Conservation (phyloP, 2,888 invertebrate species). For the Dioctria linearis region DNA sequence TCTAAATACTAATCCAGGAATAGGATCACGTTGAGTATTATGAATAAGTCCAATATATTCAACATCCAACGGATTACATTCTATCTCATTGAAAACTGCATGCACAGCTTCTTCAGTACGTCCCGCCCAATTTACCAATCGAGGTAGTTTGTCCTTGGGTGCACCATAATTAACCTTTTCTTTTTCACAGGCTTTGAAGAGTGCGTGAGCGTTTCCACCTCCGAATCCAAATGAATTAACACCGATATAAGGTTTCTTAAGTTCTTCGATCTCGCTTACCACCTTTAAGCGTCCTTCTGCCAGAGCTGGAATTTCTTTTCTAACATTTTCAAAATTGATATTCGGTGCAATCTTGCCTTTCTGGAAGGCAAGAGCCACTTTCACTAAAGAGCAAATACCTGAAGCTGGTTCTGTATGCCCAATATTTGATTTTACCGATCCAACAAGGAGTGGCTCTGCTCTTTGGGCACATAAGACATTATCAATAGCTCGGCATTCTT, state of each 20-base stretch:
- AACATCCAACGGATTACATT: slow-evolving; percentile 75
- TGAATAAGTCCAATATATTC: slow-evolving; percentile 77
- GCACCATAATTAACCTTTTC: slow-evolving; percentile 73
- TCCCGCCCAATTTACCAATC: slow-evolving; percentile 83
- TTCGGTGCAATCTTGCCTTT: slow-evolving; percentile 88
- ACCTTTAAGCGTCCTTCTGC: slow-evolving; percentile 78
- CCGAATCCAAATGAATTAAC: slow-evolving; percentile 96
- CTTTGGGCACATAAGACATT: slow-evolving; percentile 83
- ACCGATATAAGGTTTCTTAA: slow-evolving; percentile 83
- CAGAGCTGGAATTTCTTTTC: slow-evolving; percentile 76
- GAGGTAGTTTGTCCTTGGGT: slow-evolving; percentile 79
- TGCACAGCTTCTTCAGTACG: slow-evolving; percentile 85
- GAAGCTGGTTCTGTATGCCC: slow-evolving; percentile 93
- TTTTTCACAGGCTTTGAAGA: slow-evolving; percentile 64
- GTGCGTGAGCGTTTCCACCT: slow-evolving; percentile 81
- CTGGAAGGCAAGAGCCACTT: slow-evolving; percentile 87
- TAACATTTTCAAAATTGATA: slow-evolving; percentile 80
- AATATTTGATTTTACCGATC: slow-evolving; percentile 94
- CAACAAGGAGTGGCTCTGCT: slow-evolving; percentile 84
- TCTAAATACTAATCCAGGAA: slow-evolving; percentile 80
- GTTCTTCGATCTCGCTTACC: slow-evolving; percentile 80
- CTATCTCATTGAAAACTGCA: slow-evolving; percentile 77
- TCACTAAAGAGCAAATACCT: slow-evolving; percentile 86
- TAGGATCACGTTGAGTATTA: slow-evolving; percentile 74
- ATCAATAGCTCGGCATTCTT: slow-evolving; percentile 88